Base-by-base conservation (phyloP, 2,797 vertebrate genomes). In the Pangasius mekongensis region DNA sequence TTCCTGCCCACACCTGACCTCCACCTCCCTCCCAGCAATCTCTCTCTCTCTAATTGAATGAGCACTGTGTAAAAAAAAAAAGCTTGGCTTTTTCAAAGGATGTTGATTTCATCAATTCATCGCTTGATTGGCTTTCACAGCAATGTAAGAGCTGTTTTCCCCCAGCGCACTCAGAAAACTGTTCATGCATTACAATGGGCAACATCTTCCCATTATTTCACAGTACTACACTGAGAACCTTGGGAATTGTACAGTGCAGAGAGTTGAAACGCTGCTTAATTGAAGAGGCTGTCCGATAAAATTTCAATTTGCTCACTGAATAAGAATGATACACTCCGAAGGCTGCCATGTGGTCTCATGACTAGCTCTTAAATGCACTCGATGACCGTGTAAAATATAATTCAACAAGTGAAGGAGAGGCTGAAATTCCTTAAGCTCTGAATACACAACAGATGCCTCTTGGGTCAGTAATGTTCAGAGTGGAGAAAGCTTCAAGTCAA, bases 71-170 rank as follows among this genome's bases (percentile, higher is more conserved):
- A 52, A 71, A 74, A 91, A 58, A 80, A 64, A 83, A 87, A 84
- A 24, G 81, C 71, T 49, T 78, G 60, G 84, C 62, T 56, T 88
- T 87, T 86, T 90, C 86, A 90, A 89, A 90, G 87, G 86, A 90
- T 87, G 87, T 81, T 85, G 85, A 92, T 91, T 90, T 89, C 85
- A 87, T 88, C 87, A 84, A 88, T 91, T 82, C 88, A 86, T 84
- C 54, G 33, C 83, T 86, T 87, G 83, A 91, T 89, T 91, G 81
- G 62, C 76, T 90, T 69, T 78, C 49, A n/a, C 47, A 74, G 66
- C 36, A 87, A 85, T 82, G 87, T 33, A 80, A 43, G 83, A 81
- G 83, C 85, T 88, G 86, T 86, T 89, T 89, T 91, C 69, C 3
- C 33, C 47, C 60, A 66, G 47, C 36, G 54, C 82, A 87, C 47